A percentile compares a stretch with the other conserved stretches of the same genome.
These are phyloP conservation scores for Pedicia rivosa DNA, from an alignment of 2,888 invertebrate species.

Conservation along the genomic window DNA sequence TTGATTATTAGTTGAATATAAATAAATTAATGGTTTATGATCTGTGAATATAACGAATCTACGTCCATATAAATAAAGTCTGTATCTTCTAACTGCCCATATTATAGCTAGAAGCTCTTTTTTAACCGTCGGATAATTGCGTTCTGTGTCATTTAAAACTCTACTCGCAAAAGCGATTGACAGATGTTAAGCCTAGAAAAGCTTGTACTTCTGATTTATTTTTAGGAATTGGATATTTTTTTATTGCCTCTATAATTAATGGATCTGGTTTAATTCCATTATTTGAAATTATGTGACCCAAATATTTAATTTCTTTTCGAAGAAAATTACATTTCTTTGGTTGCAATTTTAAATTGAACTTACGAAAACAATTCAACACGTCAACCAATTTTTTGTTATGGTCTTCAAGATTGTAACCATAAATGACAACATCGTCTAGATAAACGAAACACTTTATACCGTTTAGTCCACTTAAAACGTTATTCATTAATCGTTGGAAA, in stretches of 20 bases:
- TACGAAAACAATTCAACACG: conserved; percentile 13
- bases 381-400: conserved; percentile 12
- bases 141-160: not conserved
- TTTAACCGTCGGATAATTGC: not conserved
- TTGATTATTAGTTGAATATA: not conserved
- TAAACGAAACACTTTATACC: conserved; percentile 2
- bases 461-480: not conserved
- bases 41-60: not conserved
- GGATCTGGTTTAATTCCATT: conserved; percentile 17
- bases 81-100: not conserved
- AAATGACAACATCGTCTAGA: conserved; percentile 4
- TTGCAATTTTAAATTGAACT: conserved; percentile 14
- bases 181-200: conserved; percentile 13
- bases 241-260: conserved; percentile 15
- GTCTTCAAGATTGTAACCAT: conserved; percentile 14
- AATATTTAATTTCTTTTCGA: conserved; percentile 9
- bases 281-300: conserved; percentile 15
- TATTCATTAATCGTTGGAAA: not conserved
- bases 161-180: not conserved
- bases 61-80: not conserved
- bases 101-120: too few species aligned
- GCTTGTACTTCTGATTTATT: conserved; percentile 14
- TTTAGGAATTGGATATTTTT: conserved; percentile 15
- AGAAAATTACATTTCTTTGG: conserved; percentile 15
- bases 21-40: not conserved